These are phyloP conservation scores for Alethe diademata DNA, from an alignment of 2,113 vertebrate genomes.

Conservation along the genomic window DNA sequence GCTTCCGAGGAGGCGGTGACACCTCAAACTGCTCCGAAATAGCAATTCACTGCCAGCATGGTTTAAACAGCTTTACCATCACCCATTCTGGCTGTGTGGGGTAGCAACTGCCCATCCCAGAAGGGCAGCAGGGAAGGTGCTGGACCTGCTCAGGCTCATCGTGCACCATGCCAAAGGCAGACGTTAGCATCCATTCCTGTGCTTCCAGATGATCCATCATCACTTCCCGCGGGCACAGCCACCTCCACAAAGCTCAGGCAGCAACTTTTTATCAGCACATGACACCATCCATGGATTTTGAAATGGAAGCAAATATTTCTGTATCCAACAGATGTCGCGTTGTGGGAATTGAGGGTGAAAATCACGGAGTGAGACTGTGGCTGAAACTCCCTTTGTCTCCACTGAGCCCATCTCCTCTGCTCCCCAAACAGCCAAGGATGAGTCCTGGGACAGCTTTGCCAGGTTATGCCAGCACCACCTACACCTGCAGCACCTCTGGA, in stretches of 20 bases:
- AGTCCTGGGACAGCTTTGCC: background rate
- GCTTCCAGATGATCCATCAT: background rate
- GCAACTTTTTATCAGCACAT: background rate
- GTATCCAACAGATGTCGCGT: accelerated
- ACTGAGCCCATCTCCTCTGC: background rate
- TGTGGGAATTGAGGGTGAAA: background rate
- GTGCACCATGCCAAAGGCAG: background rate
- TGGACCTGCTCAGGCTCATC: background rate
- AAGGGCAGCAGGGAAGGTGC: background rate
- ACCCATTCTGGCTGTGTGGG: background rate
- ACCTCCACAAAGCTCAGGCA: background rate
- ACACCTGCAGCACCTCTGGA: background rate
- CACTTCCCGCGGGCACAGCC: background rate
- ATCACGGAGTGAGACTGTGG: background rate
- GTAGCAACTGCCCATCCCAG: background rate
- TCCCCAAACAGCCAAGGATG: accelerated
- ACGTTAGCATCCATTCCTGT: background rate
- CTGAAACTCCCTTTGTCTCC: background rate
- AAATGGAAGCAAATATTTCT: background rate
- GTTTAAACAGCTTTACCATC: background rate
- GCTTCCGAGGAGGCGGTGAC: background rate
- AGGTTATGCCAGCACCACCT: background rate
- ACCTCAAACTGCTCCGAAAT: background rate
- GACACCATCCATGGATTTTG: background rate
- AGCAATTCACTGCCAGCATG: background rate